Base-by-base conservation (phyloP, 1,140 invertebrate species). In the Oedothorax gibbosus region DNA sequence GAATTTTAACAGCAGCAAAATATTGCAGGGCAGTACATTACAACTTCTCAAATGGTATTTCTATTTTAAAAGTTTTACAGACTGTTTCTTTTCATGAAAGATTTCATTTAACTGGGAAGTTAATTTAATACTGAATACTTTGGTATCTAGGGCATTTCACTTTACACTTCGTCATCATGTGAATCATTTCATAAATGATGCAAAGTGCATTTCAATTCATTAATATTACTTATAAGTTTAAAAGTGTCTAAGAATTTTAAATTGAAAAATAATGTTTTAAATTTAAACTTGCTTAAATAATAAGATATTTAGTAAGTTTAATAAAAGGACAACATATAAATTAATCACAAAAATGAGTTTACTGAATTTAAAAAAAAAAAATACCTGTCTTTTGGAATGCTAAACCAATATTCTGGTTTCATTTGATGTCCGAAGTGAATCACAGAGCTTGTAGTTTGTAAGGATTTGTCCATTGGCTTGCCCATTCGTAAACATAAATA, bases 401-500 rank as follows among this genome's bases (percentile, higher is more conserved):
- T 85, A 60, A 85, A 85, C 84, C 84, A 85, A 56, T 85, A 85
- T 80, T 85, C 84, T 15, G 56, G 69, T 35, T 80, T 85, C 68
- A 80, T 79, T 68, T 85, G 62, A 18, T 85, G 66, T n/a, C 77
- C 77, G 66, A 72, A 80, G n/a, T 75, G 77, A 73, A 85, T 77
- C 15, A 85, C 77, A 65, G 84, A 60, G 15, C 66, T 20, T 49
- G 21, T 57, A 60, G 49, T 65, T 66, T 66, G n/a, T 6, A 57
- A 14, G 4, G 66, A 35, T 50, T 80, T 80, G 20, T 71, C 68
- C 10, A 72, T 56, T 35, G 84, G 84, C n/a, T 72, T 10, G 6
- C 84, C 84, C 84, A 85, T 79, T 75, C 84, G 20, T 51, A 85
- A 75, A 53, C 84, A 85, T 79, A 85, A 80, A 65, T 85, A 85